A percentile compares a stretch with the other conserved stretches of the same genome.
phyloP scores from a whole-genome alignment of 2,113 vertebrate species.

The Diphyllodes magnificus region DNA sequence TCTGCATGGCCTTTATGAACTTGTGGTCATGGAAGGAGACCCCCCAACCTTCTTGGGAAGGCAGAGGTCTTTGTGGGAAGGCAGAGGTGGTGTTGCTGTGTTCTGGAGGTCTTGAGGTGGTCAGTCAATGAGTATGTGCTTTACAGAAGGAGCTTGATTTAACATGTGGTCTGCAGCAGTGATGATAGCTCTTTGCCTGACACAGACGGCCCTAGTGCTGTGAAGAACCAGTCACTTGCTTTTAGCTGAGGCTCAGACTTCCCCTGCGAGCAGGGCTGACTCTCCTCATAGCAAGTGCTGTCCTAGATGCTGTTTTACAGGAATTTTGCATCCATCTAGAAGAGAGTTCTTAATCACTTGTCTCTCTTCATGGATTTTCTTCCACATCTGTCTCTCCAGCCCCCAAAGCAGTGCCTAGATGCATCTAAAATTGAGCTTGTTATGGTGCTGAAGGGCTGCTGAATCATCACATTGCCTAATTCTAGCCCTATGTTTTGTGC shows the following conservation, averaged over 20 bases:
- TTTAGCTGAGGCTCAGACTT: not conserved
- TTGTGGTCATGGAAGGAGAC: not conserved
- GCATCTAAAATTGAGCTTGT: not conserved
- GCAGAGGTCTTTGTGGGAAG: not conserved
- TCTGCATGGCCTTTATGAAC: not conserved
- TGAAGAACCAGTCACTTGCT: not conserved
- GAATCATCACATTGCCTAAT: not conserved
- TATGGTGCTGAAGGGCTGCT: not conserved
- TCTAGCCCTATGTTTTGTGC: not conserved
- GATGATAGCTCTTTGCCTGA: not conserved
- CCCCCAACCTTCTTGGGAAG: not conserved
- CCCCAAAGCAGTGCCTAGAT: not conserved
- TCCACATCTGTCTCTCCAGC: not conserved
- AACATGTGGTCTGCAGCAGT: not conserved
- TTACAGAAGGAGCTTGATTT: not conserved
- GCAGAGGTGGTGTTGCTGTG: not conserved
- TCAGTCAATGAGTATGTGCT: not conserved
- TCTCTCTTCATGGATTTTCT: not conserved
- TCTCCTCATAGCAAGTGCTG: not conserved
- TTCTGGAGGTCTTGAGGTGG: not conserved
- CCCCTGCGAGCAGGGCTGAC: too few species aligned
- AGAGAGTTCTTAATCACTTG: not conserved
- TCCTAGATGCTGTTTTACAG: not conserved
- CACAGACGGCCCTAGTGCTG: not conserved
- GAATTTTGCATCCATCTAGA: not conserved